Evolutionary conservation across 1,140 invertebrate species (phyloP), one percentile per base, ranked within the genome.

Genomic region (Stenopsyche tienmushanensis): DNA sequence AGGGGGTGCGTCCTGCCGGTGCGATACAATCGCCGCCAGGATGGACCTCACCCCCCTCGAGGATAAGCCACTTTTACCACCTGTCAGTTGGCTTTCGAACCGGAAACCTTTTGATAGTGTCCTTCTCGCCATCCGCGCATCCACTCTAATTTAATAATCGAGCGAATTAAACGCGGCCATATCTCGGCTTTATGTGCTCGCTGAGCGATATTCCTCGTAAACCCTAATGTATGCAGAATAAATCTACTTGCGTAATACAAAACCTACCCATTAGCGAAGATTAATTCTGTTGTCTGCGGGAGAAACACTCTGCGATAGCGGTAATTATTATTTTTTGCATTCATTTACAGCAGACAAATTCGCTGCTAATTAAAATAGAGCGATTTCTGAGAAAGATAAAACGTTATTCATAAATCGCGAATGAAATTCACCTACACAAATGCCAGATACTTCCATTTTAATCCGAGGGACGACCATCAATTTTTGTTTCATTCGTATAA

Each of bases 21-120:
- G 29, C 13, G 29, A 34, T 34, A 34, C 29, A 34, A 34, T 34
- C 29, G 29, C 29, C 5, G 29, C n/a, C n/a, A n/a, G n/a, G n/a
- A n/a, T n/a, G n/a, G 13, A 7, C 13, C 29, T 34, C 29, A 34
- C 13, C 29, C 29, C 13, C 29, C 29, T n/a, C 3, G 18, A n/a
- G 29, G 59, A 45, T 49, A 44, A 47, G 25, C n/a, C 18, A 29
- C 26, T 62, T 55, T 55, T 64, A 55, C 29, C 62, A 64, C 62
- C 62, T 64, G 62, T 64, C 62, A 64, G 62, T 42, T 26, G 62
- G 62, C 50, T 55, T 64, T 64, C 54, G 62, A 64, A 53, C 21
- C 62, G 62, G 50, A 64, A 69, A 64, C 62, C 47, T 54, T 65
- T 70, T 62, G 68, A 70, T 71, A 47, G 60, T 50, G 55, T 58